Evolutionary conservation across 2,888 invertebrate genomes (phyloP).

Genomic region (Drosophila prostipennis): DNA sequence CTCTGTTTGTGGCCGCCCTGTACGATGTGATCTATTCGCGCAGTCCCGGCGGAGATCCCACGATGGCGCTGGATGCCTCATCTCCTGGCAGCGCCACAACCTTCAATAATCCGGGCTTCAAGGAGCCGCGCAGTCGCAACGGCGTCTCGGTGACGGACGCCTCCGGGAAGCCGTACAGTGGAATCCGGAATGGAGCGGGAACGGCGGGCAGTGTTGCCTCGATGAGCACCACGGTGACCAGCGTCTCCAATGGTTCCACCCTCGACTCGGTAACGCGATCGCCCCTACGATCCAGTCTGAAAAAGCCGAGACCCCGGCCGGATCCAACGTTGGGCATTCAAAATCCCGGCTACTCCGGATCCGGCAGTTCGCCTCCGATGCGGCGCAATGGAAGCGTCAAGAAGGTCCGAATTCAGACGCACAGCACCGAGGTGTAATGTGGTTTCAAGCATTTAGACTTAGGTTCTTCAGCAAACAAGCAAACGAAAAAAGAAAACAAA

Average conservation of each 20-base stretch:
- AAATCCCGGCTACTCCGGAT: conserved; percentile 90
- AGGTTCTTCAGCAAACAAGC: conserved; percentile 39
- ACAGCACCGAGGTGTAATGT: conserved; percentile 92
- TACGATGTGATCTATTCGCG: conserved; percentile 93
- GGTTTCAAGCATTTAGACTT: conserved; percentile 18
- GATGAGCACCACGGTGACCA: conserved; percentile 90
- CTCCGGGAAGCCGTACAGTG: conserved; percentile 92
- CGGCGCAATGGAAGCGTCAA: conserved; percentile 94
- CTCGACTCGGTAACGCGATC: conserved; percentile 86
- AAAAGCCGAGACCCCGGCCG: conserved; percentile 88
- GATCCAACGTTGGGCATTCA: conserved; percentile 91
- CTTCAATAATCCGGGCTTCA: conserved; percentile 94
- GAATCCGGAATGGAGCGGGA: conserved; percentile 86
- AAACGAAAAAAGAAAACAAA: conserved; percentile 45
- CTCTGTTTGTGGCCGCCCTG: conserved; percentile 90
- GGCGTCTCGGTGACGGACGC: conserved; percentile 94
- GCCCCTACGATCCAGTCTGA: conserved; percentile 91
- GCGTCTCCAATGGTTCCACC: conserved; percentile 85
- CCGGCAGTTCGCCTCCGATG: conserved; percentile 92
- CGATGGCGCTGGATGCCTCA: conserved; percentile 86
- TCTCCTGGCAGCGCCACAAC: conserved; percentile 88
- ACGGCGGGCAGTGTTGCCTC: conserved; percentile 88
- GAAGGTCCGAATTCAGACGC: conserved; percentile 95
- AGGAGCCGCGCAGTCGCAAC: conserved; percentile 87
- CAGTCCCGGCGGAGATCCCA: conserved; percentile 92